Evolutionary conservation across 2,797 vertebrate genomes (phyloP).

Genomic region (Rhyacichthys aspro): DNA sequence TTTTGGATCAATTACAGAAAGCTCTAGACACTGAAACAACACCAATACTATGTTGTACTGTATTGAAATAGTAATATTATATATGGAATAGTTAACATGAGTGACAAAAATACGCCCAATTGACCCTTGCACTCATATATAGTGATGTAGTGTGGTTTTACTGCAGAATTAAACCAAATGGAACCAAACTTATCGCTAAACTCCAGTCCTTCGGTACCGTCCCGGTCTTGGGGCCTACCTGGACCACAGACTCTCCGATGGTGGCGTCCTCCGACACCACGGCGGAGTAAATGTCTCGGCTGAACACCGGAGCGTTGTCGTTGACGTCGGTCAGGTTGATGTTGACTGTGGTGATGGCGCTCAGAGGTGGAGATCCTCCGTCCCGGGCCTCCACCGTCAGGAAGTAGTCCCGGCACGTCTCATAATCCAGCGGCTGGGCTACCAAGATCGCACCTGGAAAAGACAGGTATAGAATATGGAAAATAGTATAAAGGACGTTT

Average conservation of each 20-base stretch:
- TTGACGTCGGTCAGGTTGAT: conserved; percentile 94
- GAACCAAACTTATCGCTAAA: no score
- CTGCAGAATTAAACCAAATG: no score
- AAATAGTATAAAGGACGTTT: no score
- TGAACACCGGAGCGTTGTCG: conserved; percentile 91
- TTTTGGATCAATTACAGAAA: no score
- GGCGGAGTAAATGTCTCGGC: conserved; percentile 85
- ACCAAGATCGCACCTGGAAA: conserved; percentile 87
- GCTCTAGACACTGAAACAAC: no score
- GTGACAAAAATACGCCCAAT: no score
- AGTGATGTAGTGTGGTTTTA: no score
- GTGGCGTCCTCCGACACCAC: conserved; percentile 90
- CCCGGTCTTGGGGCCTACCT: conserved; percentile 69
- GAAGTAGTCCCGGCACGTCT: conserved; percentile 91
- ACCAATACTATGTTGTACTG: no score
- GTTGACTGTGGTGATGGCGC: conserved; percentile 89
- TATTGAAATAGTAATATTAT: no score
- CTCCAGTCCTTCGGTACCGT: no score
- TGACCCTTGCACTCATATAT: no score
- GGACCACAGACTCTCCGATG: conserved; percentile 86
- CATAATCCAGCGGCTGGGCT: conserved; percentile 88
- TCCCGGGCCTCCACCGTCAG: conserved; percentile 94
- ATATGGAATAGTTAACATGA: no score
- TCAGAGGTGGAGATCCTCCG: conserved; percentile 90
- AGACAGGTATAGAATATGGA: not conserved